Evolutionary conservation across 2,113 vertebrate species (phyloP), one percentile per base, ranked within the genome.

Genomic region (Rhinolophus ferrumequinum): DNA sequence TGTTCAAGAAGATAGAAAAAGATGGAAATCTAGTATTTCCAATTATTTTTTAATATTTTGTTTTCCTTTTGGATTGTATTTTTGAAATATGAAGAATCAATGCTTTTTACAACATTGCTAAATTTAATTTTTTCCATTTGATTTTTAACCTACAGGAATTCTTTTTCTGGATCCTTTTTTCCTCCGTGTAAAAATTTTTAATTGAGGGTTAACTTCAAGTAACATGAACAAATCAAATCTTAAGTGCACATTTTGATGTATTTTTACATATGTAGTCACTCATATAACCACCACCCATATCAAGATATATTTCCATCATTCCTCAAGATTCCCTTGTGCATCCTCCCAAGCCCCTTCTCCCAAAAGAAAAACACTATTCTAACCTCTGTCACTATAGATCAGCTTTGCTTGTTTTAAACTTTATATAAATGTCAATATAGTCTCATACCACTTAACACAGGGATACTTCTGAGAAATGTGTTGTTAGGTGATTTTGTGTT

Each of bases 181-280:
- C 21, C 60, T 72, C 14, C 24, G 38, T 66, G 24, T 33, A 83
- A 76, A 95, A 82, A 50, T 24, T 30, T 38, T 73, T 82, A 73
- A 56, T 82, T 93, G 64, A 84, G 14, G 8, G 69, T 72, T 60
- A 88, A 75, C 4, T 64, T 69, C 58, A n/a, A 87, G 33, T 30
- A 76, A 52, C 56, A 72, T 50, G 24, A 88, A 80, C 52, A 96
- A 77, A 83, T 93, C 24, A 60, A 81, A 92, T 64, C 64, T 80
- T 67, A 66, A 16, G 33, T 62, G 28, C 8, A n/a, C 41, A 69
- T 30, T 88, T 24, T 70, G 79, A n/a, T 75, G n/a, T 30, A 72
- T 67, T 89, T 95, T 62, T 70, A 44, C 13, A 13, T 54, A 44
- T 60, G 4, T 44, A 64, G 62, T 84, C 75, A 67, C 58, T 18